These are phyloP conservation scores for Phalloptychus januarius DNA, from an alignment of 2,797 vertebrate species.

Conservation along the genomic window DNA sequence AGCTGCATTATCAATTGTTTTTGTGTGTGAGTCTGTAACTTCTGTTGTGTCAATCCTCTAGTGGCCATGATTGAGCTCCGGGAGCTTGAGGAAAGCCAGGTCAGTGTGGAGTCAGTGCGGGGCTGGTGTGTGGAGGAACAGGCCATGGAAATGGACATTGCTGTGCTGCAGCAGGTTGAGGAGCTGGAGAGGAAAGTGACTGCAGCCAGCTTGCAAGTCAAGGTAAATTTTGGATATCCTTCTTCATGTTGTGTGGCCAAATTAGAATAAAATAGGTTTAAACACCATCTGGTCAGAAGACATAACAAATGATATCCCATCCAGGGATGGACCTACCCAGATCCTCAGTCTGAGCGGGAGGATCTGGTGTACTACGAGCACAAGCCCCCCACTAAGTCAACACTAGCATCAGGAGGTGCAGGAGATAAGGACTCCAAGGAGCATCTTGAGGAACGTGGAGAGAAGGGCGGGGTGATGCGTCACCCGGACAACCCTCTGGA, in stretches of 20 bases:
- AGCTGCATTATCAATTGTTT: slow-evolving; percentile 2
- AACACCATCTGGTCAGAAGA: slow-evolving; percentile 3
- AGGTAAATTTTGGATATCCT: slow-evolving; percentile 81
- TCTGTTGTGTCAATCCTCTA: slow-evolving; percentile 56
- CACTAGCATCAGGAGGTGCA: slow-evolving; percentile 66
- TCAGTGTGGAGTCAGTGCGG: slow-evolving; percentile 92
- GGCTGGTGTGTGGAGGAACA: slow-evolving; percentile 99
- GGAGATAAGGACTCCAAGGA: slow-evolving; percentile 85
- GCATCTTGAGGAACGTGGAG: slow-evolving; percentile 83
- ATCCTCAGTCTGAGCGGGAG: slow-evolving; percentile 96
- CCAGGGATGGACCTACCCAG: slow-evolving; percentile 96
- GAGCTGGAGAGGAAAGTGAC: slow-evolving; percentile 97
- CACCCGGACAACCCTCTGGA: slow-evolving; percentile 99
- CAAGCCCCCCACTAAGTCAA: slow-evolving; percentile 86
- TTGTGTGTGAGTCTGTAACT: slow-evolving; percentile 6
- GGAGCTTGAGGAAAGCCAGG: slow-evolving; percentile 95
- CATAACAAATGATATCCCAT: slow-evolving; percentile 14
- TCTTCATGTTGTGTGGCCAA: neutral
- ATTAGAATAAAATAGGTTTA: neutral
- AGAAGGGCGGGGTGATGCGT: slow-evolving; percentile 89
- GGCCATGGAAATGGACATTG: slow-evolving; percentile 97
- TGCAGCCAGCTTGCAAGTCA: slow-evolving; percentile 97
- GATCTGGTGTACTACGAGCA: slow-evolving; percentile 98
- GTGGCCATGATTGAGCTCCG: slow-evolving; percentile 94
- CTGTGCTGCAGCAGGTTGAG: slow-evolving; percentile 96